Evolutionary conservation across 2,888 invertebrate genomes (phyloP).

Genomic region (Plemyria rubiginata): DNA sequence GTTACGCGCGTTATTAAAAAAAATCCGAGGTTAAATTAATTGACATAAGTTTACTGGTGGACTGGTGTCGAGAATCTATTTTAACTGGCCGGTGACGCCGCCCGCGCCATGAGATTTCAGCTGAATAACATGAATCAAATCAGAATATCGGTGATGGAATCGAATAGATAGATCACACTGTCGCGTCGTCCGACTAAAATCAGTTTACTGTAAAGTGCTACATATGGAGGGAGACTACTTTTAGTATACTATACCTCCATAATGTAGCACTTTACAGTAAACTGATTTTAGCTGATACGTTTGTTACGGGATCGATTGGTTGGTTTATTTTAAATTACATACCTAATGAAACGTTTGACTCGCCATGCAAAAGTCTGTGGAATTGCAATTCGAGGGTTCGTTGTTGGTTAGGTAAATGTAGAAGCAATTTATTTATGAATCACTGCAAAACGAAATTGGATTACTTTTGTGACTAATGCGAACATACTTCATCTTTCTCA

Average conservation of each 20-base stretch:
- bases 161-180: slow-evolving; percentile 31
- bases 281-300: no score
- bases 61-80: slow-evolving; percentile 57
- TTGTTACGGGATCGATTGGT: not conserved
- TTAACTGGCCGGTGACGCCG: slow-evolving; percentile 46
- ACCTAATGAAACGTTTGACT: not conserved
- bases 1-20: slow-evolving; percentile 41
- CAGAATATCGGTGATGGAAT: slow-evolving; percentile 35
- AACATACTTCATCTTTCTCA: not conserved
- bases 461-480: not conserved
- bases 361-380: not conserved
- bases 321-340: not conserved
- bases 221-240: not conserved
- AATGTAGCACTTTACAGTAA: no score
- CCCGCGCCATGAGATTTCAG: slow-evolving; percentile 53
- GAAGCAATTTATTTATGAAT: slow-evolving; percentile 2
- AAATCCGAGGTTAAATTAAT: slow-evolving; percentile 52
- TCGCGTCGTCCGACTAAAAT: slow-evolving; percentile 21
- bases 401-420: not conserved
- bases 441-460: not conserved
- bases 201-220: slow-evolving; percentile 12
- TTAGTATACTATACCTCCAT: no score
- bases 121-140: slow-evolving; percentile 50
- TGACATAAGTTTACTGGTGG: slow-evolving; percentile 55
- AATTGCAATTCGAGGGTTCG: not conserved